Evolutionary conservation across 2,113 vertebrate genomes (phyloP), one percentile per base, ranked within the genome.

Genomic region (Entelurus aequoreus): DNA sequence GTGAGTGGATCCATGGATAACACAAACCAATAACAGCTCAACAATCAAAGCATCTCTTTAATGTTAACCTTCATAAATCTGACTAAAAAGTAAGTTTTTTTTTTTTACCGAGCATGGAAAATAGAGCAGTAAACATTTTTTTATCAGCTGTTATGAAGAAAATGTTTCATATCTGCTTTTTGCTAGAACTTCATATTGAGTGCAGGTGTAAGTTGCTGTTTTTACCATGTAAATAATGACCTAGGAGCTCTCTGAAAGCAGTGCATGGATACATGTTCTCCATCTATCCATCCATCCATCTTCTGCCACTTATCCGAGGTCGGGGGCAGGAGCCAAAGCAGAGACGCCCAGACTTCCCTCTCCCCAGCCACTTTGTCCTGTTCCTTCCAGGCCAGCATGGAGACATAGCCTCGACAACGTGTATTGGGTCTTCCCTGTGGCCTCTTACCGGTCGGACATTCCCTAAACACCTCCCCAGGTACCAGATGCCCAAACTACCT

Each of bases 31-130:
- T 65, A 76, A 67, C 37, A 66, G 36, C 72, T 76, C 64, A 73
- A 66, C 49, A 67, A 70, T 66, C 11, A 6, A 76, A 74, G 54
- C 48, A 68, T 66, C 68, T 71, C 49, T 75, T 48, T 47, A 19
- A n/a, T 60, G 49, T 16, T 79, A 77, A 80, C 79, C 61, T 79
- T 65, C 69, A 74, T 76, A 71, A 79, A 84, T 80, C 48, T 55
- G 48, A 19, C 9, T 42, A 19, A 3, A 55, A 66, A 68, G 61
- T 68, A 52, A 28, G 4, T n/a, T 28, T 13, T 36, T 44, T 0
- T 56, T 58, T 48, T 72, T 57, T 49, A 11, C 48, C 46, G 70
- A 54, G 36, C 59, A 65, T 14, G 38, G 51, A 65, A 70, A 76
- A 80, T 49, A 61, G 28, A 63, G 65, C 65, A 73, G 58, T 78